phyloP scores from a whole-genome alignment of 2,888 invertebrate species.

The Crioceris asparagi region DNA sequence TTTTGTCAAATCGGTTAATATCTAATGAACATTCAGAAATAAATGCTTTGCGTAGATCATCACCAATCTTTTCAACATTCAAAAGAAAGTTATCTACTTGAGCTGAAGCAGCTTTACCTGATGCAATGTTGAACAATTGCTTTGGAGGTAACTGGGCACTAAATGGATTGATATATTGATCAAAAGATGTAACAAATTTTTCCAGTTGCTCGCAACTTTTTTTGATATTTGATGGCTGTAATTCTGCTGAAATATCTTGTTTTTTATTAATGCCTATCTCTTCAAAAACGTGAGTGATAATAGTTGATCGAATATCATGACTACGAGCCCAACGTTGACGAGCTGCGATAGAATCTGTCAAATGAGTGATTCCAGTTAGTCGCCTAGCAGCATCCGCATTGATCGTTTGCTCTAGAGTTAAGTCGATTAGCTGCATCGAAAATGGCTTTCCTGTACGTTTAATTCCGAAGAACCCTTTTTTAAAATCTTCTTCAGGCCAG shows the following conservation, averaged over 20 bases:
- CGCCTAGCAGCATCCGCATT: too few species aligned
- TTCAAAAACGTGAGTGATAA: too few species aligned
- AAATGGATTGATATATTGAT: slow-evolving; percentile 3
- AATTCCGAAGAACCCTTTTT: too few species aligned
- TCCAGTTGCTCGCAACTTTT: background rate
- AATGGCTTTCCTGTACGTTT: too few species aligned
- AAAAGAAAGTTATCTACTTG: slow-evolving; percentile 5
- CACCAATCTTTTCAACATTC: slow-evolving; percentile 5
- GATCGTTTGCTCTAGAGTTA: too few species aligned
- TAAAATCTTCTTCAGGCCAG: too few species aligned
- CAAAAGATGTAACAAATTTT: slow-evolving; percentile 2
- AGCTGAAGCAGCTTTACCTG: slow-evolving; percentile 3
- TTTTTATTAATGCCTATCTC: slow-evolving; percentile 7
- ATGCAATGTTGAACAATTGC: slow-evolving; percentile 7
- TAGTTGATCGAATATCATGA: slow-evolving; percentile 10
- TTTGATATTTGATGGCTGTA: background rate
- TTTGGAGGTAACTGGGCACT: background rate
- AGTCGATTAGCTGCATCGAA: too few species aligned
- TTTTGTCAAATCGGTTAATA: background rate
- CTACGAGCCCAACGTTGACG: slow-evolving; percentile 8
- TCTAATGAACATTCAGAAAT: slow-evolving; percentile 1
- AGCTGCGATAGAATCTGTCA: slow-evolving; percentile 7
- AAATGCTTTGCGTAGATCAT: slow-evolving; percentile 2
- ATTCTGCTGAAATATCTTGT: slow-evolving; percentile 6
- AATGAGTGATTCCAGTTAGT: too few species aligned